Evolutionary conservation across 2,888 invertebrate species (phyloP).

Genomic region (Dorcus hopei): DNA sequence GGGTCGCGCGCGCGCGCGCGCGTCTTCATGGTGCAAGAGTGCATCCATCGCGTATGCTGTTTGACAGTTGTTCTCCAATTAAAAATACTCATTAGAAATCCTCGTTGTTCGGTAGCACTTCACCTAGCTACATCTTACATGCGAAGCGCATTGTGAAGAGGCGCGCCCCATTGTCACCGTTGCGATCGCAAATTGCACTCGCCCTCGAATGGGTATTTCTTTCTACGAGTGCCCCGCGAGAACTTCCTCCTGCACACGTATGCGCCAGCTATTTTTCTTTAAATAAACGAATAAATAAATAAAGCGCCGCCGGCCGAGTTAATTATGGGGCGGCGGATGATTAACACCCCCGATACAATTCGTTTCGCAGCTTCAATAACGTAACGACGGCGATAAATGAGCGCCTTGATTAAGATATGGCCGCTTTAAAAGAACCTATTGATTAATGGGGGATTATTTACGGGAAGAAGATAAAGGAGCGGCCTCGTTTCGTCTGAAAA

Average conservation of each 20-base stretch:
- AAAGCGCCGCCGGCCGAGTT: too few relatives aligned
- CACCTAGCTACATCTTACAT: constrained; percentile 1
- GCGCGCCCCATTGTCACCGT: background rate
- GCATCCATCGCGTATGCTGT: constrained; percentile 22
- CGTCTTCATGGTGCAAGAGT: too few relatives aligned
- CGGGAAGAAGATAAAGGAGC: background rate
- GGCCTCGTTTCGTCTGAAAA: background rate
- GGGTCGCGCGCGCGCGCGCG: too few relatives aligned
- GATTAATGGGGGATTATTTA: constrained; percentile 2
- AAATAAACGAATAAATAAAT: too few relatives aligned
- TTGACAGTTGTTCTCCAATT: constrained; percentile 30
- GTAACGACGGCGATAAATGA: constrained; percentile 30
- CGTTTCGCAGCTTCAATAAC: constrained; percentile 27
- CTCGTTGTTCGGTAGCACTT: constrained; percentile 1
- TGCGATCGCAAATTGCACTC: background rate
- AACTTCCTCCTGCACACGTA: too few relatives aligned
- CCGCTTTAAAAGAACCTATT: constrained; percentile 1
- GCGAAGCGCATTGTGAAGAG: background rate
- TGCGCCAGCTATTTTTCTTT: too few relatives aligned
- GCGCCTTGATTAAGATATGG: constrained; percentile 30
- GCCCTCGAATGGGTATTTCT: background rate
- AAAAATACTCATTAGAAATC: constrained; percentile 26
- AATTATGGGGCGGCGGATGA: too few relatives aligned
- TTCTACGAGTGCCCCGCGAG: background rate
- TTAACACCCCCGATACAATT: too few relatives aligned